phyloP scores from a whole-genome alignment of 2,888 invertebrate species.

The Drosophila anceps region DNA sequence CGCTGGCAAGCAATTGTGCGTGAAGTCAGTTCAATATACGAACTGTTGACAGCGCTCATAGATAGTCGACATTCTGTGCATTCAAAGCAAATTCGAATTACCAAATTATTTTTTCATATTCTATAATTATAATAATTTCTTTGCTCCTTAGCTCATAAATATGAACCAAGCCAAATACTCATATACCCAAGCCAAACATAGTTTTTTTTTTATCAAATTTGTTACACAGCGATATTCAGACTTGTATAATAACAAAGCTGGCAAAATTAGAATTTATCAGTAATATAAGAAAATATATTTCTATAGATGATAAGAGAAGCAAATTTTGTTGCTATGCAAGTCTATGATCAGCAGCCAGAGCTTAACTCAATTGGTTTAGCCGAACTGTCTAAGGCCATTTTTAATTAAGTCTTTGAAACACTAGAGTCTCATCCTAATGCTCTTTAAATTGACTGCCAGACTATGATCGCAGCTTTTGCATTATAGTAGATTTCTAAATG shows the following conservation, averaged over 20 bases:
- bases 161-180: no score
- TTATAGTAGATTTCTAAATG: constrained; percentile 12
- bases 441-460: neutral
- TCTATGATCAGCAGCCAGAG: neutral
- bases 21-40: constrained; percentile 25
- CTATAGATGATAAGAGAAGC: neutral
- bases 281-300: neutral
- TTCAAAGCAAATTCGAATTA: neutral
- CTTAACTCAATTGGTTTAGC: neutral
- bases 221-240: no score
- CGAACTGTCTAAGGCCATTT: neutral
- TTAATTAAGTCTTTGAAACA: neutral
- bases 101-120: neutral
- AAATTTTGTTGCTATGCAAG: neutral
- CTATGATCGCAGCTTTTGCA: neutral
- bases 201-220: no score
- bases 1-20: constrained; percentile 24
- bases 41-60: constrained; percentile 39
- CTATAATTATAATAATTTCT: neutral
- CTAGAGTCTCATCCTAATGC: neutral
- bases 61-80: constrained; percentile 5
- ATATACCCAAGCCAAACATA: no score
- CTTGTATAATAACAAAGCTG: neutral
- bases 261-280: neutral
- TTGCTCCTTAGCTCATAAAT: no score